Percentiles rank a stretch among this genome's conserved stretches.
These are phyloP conservation scores for Pristionchus exspectatus DNA, from an alignment of 2,888 invertebrate species.

Conservation along the genomic window DNA sequence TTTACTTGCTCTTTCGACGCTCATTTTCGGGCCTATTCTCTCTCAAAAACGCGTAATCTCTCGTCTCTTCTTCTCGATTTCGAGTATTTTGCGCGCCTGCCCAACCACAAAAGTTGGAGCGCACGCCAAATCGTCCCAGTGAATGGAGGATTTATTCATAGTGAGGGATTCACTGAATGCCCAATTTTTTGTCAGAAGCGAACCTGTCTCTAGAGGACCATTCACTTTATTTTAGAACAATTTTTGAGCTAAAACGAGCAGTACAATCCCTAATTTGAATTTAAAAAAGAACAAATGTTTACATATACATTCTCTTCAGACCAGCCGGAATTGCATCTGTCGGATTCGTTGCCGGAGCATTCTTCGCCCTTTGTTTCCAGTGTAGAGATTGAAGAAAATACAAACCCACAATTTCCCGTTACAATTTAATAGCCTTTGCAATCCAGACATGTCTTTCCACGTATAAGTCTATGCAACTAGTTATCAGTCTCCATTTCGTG, in stretches of 20 bases:
- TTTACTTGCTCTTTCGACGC: not conserved
- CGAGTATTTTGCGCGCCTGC: constrained; percentile 21
- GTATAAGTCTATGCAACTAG: constrained; percentile 12
- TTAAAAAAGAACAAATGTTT: no score
- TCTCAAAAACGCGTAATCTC: not conserved
- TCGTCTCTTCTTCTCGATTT: constrained; percentile 2
- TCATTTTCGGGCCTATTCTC: not conserved
- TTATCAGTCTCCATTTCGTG: constrained; percentile 49
- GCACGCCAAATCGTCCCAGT: not conserved
- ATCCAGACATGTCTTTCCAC: no score
- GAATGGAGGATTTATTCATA: not conserved
- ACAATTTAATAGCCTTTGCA: no score
- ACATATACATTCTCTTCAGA: constrained; percentile 58
- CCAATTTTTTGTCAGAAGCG: not conserved
- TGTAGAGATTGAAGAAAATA: constrained; percentile 60
- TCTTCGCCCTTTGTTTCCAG: constrained; percentile 71
- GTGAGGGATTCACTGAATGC: not conserved
- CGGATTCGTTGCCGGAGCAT: constrained; percentile 68
- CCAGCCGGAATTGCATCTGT: constrained; percentile 67
- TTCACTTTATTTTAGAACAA: not conserved
- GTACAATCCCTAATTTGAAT: not conserved
- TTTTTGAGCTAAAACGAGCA: no score
- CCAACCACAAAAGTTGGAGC: constrained; percentile 7
- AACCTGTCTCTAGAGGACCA: not conserved
- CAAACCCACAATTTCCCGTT: no score